Evolutionary conservation across 2,888 invertebrate genomes (phyloP).

Genomic region (Allolobophora icterica): DNA sequence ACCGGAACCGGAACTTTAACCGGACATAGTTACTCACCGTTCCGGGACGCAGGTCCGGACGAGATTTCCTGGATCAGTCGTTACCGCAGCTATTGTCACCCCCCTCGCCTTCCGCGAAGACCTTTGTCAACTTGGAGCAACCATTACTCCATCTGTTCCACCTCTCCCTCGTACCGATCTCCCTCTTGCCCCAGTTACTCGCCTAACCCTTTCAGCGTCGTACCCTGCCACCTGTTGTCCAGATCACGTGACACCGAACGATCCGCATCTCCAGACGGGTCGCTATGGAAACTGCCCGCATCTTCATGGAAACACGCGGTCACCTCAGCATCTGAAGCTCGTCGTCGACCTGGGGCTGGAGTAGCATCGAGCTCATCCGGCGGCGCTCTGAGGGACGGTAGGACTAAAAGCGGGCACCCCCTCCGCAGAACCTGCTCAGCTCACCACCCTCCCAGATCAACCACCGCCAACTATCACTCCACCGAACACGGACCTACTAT

Average conservation of each 20-base stretch:
- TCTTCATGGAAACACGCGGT: not conserved
- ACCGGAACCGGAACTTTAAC: not conserved
- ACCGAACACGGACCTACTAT: not conserved
- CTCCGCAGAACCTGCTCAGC: not conserved
- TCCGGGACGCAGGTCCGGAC: not conserved
- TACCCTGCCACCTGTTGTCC: not conserved
- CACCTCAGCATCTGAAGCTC: not conserved
- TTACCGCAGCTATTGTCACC: not conserved
- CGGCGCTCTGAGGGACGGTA: not conserved
- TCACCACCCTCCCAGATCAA: not conserved
- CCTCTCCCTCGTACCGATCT: not conserved
- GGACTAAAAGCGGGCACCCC: not conserved
- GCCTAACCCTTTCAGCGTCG: not conserved
- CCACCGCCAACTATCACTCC: not conserved
- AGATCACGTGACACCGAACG: not conserved
- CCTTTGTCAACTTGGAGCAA: not conserved
- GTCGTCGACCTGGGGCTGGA: not conserved
- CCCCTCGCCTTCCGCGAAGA: not conserved
- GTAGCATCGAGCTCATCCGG: not conserved
- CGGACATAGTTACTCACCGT: not conserved
- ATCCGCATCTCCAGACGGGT: not conserved
- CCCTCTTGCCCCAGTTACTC: not conserved
- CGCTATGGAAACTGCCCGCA: too few relatives aligned
- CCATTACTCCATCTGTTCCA: not conserved
- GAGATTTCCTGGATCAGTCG: not conserved